A percentile compares a stretch with the other conserved stretches of the same genome.
Evolutionary conservation across 2,113 vertebrate species (phyloP).

Genomic region (Myotis davidii): DNA sequence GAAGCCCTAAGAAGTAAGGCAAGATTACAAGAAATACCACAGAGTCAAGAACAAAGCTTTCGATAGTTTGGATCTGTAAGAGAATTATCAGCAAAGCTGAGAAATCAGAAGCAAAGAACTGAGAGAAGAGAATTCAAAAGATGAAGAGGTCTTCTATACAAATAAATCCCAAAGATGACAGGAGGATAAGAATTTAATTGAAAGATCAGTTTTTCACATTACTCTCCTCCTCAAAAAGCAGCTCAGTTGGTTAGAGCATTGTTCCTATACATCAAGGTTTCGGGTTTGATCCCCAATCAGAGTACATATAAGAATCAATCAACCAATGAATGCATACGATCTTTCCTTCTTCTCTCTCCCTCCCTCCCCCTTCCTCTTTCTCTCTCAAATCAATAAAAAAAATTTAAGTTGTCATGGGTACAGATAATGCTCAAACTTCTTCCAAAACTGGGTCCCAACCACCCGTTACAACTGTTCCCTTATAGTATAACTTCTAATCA

Average conservation of each 20-base stretch:
- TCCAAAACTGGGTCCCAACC: background rate
- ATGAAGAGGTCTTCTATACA: background rate
- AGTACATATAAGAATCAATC: background rate
- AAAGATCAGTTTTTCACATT: background rate
- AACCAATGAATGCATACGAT: background rate
- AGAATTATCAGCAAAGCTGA: background rate
- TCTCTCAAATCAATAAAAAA: background rate
- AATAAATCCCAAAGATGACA: slow-evolving; percentile 29
- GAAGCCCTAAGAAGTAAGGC: background rate
- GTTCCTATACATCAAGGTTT: background rate
- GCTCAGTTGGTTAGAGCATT: background rate
- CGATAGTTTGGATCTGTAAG: slow-evolving; percentile 22
- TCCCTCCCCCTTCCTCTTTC: background rate
- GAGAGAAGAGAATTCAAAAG: background rate
- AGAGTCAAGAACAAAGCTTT: background rate
- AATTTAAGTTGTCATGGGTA: background rate
- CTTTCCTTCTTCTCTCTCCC: background rate
- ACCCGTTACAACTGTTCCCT: background rate
- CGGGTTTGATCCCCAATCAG: background rate
- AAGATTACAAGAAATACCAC: background rate
- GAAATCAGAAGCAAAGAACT: slow-evolving; percentile 2
- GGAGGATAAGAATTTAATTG: background rate
- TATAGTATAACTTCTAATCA: background rate
- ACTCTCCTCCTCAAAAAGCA: background rate
- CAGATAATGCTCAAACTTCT: background rate